Percentiles rank a stretch among this genome's conserved stretches.
phyloP scores from a whole-genome alignment of 1,140 invertebrate genomes.

The Lepidurus arcticus region DNA sequence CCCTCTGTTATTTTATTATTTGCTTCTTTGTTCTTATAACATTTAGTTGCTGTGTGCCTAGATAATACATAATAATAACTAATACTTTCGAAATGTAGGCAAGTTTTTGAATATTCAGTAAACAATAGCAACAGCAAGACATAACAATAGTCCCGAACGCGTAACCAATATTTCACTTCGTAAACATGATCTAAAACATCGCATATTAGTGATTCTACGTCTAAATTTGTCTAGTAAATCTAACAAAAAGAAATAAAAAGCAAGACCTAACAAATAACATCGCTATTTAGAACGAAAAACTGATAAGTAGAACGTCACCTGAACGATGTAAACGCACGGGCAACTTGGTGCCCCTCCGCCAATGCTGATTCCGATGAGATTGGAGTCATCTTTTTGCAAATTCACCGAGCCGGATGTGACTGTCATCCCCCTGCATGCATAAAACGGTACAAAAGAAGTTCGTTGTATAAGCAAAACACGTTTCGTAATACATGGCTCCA shows the following conservation, averaged over 20 bases:
- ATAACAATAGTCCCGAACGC: too few relatives aligned
- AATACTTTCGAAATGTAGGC: neutral
- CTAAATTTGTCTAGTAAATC: constrained; percentile 16
- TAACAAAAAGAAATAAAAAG: neutral
- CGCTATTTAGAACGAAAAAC: constrained; percentile 31
- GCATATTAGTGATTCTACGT: neutral
- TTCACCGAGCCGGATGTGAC: constrained; percentile 89
- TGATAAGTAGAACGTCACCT: constrained; percentile 44
- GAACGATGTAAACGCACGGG: constrained; percentile 94
- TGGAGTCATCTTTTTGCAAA: constrained; percentile 87
- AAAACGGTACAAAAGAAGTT: constrained; percentile 34
- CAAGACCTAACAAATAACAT: neutral
- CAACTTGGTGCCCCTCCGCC: constrained; percentile 93
- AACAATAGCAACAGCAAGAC: too few relatives aligned
- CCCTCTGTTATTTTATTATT: neutral
- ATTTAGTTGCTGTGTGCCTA: neutral
- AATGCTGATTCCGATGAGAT: constrained; percentile 96
- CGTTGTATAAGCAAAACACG: constrained; percentile 27
- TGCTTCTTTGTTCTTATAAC: neutral
- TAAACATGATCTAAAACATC: too few relatives aligned
- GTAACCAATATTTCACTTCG: too few relatives aligned
- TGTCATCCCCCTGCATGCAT: constrained; percentile 81
- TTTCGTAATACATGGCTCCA: constrained; percentile 24
- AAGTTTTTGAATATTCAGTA: neutral
- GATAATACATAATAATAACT: neutral